These are phyloP conservation scores for Psylliodes chrysocephalus DNA, from an alignment of 2,888 invertebrate species.

Conservation along the genomic window DNA sequence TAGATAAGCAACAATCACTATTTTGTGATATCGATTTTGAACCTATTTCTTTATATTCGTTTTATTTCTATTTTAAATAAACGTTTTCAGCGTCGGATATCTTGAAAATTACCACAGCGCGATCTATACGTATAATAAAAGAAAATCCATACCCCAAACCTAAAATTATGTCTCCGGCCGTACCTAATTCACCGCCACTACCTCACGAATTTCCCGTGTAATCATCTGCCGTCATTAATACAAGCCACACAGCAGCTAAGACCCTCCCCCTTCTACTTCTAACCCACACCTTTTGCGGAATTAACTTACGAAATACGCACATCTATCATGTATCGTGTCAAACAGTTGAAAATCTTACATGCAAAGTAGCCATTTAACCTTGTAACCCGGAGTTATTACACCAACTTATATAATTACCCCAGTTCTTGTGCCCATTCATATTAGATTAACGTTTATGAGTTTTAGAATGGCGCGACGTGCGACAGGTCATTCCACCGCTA, in stretches of 20 bases:
- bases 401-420: slow-evolving; percentile 35
- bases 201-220: not conserved
- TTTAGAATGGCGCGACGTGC: not conserved
- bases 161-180: too few species aligned
- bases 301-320: slow-evolving; percentile 36
- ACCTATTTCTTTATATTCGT: too few species aligned
- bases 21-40: too few species aligned
- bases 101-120: too few species aligned
- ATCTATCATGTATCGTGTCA: slow-evolving; percentile 37
- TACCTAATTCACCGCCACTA: not conserved
- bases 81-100: too few species aligned
- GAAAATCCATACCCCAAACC: too few species aligned
- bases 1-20: too few species aligned
- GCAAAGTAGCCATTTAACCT: slow-evolving; percentile 42
- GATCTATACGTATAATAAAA: too few species aligned
- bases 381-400: slow-evolving; percentile 38
- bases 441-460: slow-evolving; percentile 27
- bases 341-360: slow-evolving; percentile 36
- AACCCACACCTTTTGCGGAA: slow-evolving; percentile 29
- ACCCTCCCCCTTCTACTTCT: slow-evolving; percentile 10
- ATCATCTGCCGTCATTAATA: slow-evolving; percentile 15
- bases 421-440: slow-evolving; percentile 33
- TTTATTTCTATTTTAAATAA: too few species aligned
- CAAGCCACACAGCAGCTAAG: not conserved
- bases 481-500: not conserved